Evolutionary conservation across 2,888 invertebrate species (phyloP), one percentile per base, ranked within the genome.

Genomic region (Steinernema hermaphroditum): DNA sequence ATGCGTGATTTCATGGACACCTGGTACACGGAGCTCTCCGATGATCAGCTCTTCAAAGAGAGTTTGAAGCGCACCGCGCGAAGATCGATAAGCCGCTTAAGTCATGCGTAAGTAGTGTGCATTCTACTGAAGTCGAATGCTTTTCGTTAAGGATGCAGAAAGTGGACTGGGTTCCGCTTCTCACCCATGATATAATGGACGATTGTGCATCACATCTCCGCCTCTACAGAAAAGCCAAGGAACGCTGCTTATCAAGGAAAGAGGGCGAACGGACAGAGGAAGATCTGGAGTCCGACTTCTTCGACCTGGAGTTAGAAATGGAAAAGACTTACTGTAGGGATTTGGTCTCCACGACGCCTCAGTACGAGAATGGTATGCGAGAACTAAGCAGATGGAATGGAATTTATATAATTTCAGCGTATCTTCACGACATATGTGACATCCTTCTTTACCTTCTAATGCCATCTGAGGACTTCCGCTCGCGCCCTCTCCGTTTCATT

Each of bases 171-270:
- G 92, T 93, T 82, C 92, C 93, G 44, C 92, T 93, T 83, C 90
- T 94, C 75, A 94, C 94, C 24, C 93, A 93, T 41, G 90, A 91
- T 77, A 90, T 94, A 75, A 93, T 95, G 0, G 94, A 95, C 88
- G 94, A 94, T 88, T 91, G 93, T 77, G 94, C 94, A 0, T 92
- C 92, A 32, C 95, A 95, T 88, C 90, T 95, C 78, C 91, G 93
- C 78, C 88, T 95, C 27, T 95, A 92, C 87, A 91, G 94, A 80
- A 92, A 93, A 86, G 92, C 94, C 0, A 84, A 87, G 75, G 88
- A 88, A 43, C 87, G 87, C 78, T 81, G 87, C 34, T 79, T 81
- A 43, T 81, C 82, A 74, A 75, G 89, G 91, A 83, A 91, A 80
- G 83, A 89, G 83, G 27, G 46, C 12, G 62, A 71, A 24, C 43